Evolutionary conservation across 2,888 invertebrate species (phyloP).

Genomic region (Gnatocerus cornutus): DNA sequence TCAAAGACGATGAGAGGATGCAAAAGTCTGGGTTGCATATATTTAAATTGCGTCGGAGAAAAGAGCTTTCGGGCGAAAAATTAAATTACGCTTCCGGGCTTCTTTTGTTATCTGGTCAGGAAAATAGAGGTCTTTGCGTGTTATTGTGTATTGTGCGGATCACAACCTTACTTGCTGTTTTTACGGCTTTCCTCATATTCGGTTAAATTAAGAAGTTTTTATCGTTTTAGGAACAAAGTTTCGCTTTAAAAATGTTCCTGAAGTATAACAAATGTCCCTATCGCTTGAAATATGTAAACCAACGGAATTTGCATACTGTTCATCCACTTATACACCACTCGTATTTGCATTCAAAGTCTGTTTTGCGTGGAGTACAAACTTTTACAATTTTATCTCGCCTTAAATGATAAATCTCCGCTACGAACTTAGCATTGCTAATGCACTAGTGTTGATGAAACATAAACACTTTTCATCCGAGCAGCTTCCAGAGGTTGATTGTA

Average conservation of each 20-base stretch:
- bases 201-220: constrained; percentile 29
- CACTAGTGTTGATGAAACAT: constrained; percentile 53
- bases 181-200: constrained; percentile 10
- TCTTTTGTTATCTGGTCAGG: constrained; percentile 29
- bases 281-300: constrained; percentile 48
- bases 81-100: constrained; percentile 26
- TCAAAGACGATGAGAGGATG: constrained; percentile 33
- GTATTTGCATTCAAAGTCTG: constrained; percentile 54
- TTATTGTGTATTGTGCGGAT: constrained; percentile 26
- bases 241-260: constrained; percentile 18
- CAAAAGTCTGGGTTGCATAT: constrained; percentile 17
- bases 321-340: constrained; percentile 45
- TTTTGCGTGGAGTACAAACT: constrained; percentile 54
- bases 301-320: constrained; percentile 45
- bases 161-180: not conserved
- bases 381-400: constrained; percentile 56
- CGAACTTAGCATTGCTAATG: constrained; percentile 57
- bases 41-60: constrained; percentile 31
- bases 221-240: constrained; percentile 26
- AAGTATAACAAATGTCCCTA: constrained; percentile 47
- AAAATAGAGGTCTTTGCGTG: constrained; percentile 12
- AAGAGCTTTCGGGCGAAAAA: constrained; percentile 30
- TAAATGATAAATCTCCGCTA: constrained; percentile 56
- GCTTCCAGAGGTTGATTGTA: constrained; percentile 3
- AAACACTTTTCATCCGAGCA: constrained; percentile 43